Percentiles rank a stretch among this genome's conserved stretches.
phyloP scores from a whole-genome alignment of 2,888 invertebrate species.

The Drosophila paracracens region DNA sequence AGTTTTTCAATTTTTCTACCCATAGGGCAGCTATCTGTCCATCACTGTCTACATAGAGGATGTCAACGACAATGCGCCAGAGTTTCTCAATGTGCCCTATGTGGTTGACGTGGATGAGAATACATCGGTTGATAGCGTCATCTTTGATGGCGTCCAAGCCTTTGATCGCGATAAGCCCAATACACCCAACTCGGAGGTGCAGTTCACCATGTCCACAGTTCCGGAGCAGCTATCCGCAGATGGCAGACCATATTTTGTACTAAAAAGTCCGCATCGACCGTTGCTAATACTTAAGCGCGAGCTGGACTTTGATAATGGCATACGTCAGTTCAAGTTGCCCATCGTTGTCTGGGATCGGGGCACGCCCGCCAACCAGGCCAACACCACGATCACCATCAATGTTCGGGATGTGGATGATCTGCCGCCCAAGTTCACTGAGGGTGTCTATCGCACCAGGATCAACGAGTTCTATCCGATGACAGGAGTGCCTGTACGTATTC shows the following conservation, averaged over 20 bases:
- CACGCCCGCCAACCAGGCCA: slow-evolving; percentile 90
- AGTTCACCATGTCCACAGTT: slow-evolving; percentile 91
- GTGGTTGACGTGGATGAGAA: slow-evolving; percentile 92
- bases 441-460: slow-evolving; percentile 91
- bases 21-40: slow-evolving; percentile 92
- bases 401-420: slow-evolving; percentile 93
- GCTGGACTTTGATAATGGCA: slow-evolving; percentile 93
- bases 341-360: slow-evolving; percentile 94
- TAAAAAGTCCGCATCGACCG: slow-evolving; percentile 93
- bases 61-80: slow-evolving; percentile 93
- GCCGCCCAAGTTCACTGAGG: slow-evolving; percentile 92
- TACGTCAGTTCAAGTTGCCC: slow-evolving; percentile 90
- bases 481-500: slow-evolving; percentile 89
- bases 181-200: slow-evolving; percentile 94
- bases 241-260: slow-evolving; percentile 87
- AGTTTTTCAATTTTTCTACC: neutral
- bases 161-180: slow-evolving; percentile 94
- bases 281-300: slow-evolving; percentile 90
- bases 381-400: slow-evolving; percentile 89
- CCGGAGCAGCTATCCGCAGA: slow-evolving; percentile 80
- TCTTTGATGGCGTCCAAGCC: slow-evolving; percentile 92
- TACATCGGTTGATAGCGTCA: slow-evolving; percentile 91
- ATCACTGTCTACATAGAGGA: slow-evolving; percentile 96
- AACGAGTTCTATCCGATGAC: slow-evolving; percentile 93
- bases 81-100: slow-evolving; percentile 92